Evolutionary conservation across 2,797 vertebrate species (phyloP), one percentile per base, ranked within the genome.

Genomic region (Bradypodion ventrale): DNA sequence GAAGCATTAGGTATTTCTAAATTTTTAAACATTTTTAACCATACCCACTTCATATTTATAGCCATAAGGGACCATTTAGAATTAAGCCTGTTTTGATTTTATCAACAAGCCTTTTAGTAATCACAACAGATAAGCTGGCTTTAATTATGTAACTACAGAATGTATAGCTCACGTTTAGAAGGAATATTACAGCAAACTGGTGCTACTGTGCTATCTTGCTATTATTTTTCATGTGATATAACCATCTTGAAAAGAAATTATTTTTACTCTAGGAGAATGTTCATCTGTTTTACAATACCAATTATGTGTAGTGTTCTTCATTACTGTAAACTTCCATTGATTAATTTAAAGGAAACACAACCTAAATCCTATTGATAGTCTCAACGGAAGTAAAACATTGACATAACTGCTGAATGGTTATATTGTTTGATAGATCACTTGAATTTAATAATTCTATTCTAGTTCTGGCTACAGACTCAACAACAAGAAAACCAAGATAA

Each of bases 281-380:
- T 68, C 21, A n/a, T 40, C 12, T 25, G 5, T 25, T 42, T 70
- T 42, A 21, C 15, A 68, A 35, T 40, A 70, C 37, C 23, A 25
- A 32, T 83, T 40, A 77, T 35, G 56, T 44, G 10, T 35, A 84
- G 70, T 32, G 87, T 89, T 83, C 90, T 93, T 68, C 84, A 70
- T 83, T 80, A 86, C 86, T 86, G 87, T 90, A 89, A 87, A 90
- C 78, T 90, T 81, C 88, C 84, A 88, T 90, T 93, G 90, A 92
- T 93, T 92, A 90, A 87, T 89, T 85, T 87, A 85, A 81, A 1
- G 1, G 0, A 76, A 88, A 87, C 83, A 83, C 84, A 87, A 84
- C 52, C 52, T 21, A 56, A 56, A 21, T 56, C 52, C 52, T 19
- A 56, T 21, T 56, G 19, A 19, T 56, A 56, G 5, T 52, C 49